Conservation (phyloP, 2,113 vertebrate species). For the Blennius ocellaris region DNA sequence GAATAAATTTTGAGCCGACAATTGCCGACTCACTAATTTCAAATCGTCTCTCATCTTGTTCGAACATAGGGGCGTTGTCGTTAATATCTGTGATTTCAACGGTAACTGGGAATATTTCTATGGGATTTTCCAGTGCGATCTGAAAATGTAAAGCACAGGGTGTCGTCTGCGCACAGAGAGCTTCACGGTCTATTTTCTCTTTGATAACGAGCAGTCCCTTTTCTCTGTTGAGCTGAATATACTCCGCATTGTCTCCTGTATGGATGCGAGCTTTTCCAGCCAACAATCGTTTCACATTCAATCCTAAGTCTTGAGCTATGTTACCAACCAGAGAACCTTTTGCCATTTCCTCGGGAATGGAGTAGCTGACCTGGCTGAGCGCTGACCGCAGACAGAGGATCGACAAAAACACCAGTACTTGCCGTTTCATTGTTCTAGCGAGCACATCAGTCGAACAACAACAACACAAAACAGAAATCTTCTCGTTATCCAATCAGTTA, state of each 20-base stretch:
- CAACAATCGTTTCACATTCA: slow-evolving; percentile 73
- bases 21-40: slow-evolving; percentile 65
- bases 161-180: slow-evolving; percentile 76
- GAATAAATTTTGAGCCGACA: slow-evolving; percentile 65
- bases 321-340: slow-evolving; percentile 82
- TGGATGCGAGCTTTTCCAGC: slow-evolving; percentile 78
- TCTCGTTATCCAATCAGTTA: neutral
- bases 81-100: slow-evolving; percentile 82
- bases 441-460: neutral
- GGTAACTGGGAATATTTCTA: slow-evolving; percentile 78
- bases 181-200: slow-evolving; percentile 85
- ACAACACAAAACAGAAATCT: neutral
- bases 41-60: slow-evolving; percentile 53
- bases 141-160: slow-evolving; percentile 83
- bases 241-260: slow-evolving; percentile 73
- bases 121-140: slow-evolving; percentile 79
- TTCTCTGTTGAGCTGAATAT: slow-evolving; percentile 75
- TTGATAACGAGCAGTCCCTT: slow-evolving; percentile 77
- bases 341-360: slow-evolving; percentile 81
- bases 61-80: slow-evolving; percentile 68
- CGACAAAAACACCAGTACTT: slow-evolving; percentile 60
- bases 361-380: slow-evolving; percentile 71
- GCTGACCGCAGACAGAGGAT: neutral
- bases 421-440: slow-evolving; percentile 71
- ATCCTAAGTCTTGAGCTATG: slow-evolving; percentile 80